These are phyloP conservation scores for Heterohyrax brucei DNA, from an alignment of 2,797 vertebrate species.

Conservation along the genomic window DNA sequence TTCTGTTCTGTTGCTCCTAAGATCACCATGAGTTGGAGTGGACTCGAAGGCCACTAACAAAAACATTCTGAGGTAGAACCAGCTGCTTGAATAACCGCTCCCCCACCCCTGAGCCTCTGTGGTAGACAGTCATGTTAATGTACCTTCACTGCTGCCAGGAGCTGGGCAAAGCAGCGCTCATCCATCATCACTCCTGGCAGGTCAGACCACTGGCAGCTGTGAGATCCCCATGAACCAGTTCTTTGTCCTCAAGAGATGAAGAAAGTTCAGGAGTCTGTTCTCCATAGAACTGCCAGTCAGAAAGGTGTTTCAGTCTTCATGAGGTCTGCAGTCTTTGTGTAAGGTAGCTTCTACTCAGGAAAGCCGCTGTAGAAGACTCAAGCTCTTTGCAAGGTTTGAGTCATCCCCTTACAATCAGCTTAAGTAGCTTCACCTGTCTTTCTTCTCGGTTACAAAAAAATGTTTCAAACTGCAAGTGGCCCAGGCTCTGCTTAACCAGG, in stretches of 20 bases:
- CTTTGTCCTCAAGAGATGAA: slow-evolving; percentile 1
- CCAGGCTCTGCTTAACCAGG: neutral
- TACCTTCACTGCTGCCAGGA: fast-evolving
- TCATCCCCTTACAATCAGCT: neutral
- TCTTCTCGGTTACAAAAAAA: neutral
- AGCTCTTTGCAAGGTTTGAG: neutral
- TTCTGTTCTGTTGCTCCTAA: neutral
- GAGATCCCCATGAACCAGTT: neutral
- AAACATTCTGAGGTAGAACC: neutral
- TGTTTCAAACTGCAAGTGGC: neutral
- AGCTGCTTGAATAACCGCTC: fast-evolving
- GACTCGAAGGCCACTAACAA: neutral
- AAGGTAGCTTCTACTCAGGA: neutral
- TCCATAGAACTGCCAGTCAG: neutral
- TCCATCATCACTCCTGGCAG: neutral
- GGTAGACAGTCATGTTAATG: fast-evolving
- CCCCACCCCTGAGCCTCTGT: fast-evolving
- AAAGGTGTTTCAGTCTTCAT: no score
- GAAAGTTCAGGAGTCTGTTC: neutral
- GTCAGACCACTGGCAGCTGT: neutral
- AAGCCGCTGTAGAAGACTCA: neutral
- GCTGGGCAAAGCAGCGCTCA: fast-evolving
- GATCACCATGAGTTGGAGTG: neutral
- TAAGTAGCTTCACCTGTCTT: neutral
- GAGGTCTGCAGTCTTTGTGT: fast-evolving